Evolutionary conservation across 2,113 vertebrate species (phyloP), one percentile per base, ranked within the genome.

Genomic region (Strix aluco): DNA sequence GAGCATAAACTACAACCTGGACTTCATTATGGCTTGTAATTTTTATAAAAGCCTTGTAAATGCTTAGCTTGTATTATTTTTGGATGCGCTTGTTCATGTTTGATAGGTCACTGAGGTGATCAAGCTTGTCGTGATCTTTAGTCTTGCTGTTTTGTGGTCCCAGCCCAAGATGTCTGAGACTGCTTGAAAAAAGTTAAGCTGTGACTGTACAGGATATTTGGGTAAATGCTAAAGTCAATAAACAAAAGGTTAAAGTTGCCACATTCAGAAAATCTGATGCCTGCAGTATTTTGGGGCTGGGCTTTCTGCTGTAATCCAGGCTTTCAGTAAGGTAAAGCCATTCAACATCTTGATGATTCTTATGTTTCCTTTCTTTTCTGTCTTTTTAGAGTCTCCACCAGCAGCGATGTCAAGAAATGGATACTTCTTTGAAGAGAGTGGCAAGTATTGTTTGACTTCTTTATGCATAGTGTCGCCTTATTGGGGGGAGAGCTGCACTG

Each of bases 331-430:
- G 34, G 32, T 26, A 11, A 87, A 83, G 47, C 27, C 3, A 10
- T 36, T 44, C 54, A 63, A 14, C 10, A 6, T 63, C 9, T 51
- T 34, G 23, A 23, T 63, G 40, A 47, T 91, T 85, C 89, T 90
- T 22, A 75, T 1, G 3, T 34, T 54, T 59, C 5, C 0, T 61
- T 52, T 38, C 58, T 38, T 29, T 40, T 73, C 71, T 71, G 9
- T 92, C 42, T 89, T 77, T 49, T 46, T 67, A 98, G 98, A 98
- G 69, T 97, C 97, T 83, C 97, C 98, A 73, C 94, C 98, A 69
- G 95, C 97, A 66, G 96, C 97, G 19, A 98, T 98, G 98, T 98
- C 99, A 62, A 98, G 98, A 95, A 99, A 99, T 98, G 98, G 98
- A 94, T 98, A 98, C 96, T 98, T 98, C 94, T 98, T 98, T 93